Evolutionary conservation across 2,113 vertebrate genomes (phyloP).

Genomic region (Apaloderma vittatum): DNA sequence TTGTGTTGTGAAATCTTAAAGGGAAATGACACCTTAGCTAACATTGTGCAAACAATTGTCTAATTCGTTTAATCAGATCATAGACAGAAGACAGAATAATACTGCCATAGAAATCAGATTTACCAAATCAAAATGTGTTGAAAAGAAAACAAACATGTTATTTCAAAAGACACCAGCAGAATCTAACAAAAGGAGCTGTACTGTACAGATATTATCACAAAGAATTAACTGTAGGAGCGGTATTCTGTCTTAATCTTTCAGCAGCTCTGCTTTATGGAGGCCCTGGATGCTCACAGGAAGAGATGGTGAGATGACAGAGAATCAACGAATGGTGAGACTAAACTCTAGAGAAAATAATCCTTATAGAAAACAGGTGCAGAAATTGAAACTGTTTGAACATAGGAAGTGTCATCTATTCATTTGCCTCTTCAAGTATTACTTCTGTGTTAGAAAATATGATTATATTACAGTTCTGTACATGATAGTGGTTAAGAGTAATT

Average conservation of each 20-base stretch:
- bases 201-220: neutral
- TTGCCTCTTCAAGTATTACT: neutral
- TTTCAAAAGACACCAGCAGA: neutral
- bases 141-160: neutral
- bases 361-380: neutral
- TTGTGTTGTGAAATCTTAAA: neutral
- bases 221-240: neutral
- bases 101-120: neutral
- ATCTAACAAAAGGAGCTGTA: neutral
- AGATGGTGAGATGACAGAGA: neutral
- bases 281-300: conserved; percentile 68
- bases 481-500: neutral
- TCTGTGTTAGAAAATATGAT: neutral
- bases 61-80: neutral
- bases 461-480: neutral
- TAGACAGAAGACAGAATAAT: neutral
- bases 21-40: neutral
- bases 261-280: conserved; percentile 67
- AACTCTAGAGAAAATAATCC: neutral
- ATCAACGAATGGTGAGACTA: conserved; percentile 50
- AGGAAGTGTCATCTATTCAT: neutral
- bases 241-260: neutral
- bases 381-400: neutral
- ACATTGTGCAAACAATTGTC: neutral
- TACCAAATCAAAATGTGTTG: neutral